Conservation (phyloP, 2,888 invertebrate genomes). For the Stramonita haemastoma region DNA sequence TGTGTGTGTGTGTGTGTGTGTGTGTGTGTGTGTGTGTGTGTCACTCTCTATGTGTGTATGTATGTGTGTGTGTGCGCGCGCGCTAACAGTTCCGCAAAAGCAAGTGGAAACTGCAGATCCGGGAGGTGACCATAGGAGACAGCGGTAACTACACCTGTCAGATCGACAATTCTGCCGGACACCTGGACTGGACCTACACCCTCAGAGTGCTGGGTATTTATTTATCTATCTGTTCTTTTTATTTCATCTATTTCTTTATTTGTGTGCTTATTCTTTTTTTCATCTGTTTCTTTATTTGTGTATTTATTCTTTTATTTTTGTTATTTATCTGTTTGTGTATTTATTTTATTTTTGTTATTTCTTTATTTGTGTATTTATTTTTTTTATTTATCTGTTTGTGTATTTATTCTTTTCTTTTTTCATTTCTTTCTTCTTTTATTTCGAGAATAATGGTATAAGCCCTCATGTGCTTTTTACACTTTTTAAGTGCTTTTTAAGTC, state of each 20-base stretch:
- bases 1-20: no score
- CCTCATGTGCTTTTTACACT: no score
- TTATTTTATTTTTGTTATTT: neutral
- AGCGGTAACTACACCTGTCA: constrained; percentile 50
- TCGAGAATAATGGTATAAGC: no score
- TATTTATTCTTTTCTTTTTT: neutral
- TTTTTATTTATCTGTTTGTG: neutral
- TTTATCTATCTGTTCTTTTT: neutral
- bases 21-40: neutral
- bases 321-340: neutral
- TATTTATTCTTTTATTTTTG: neutral
- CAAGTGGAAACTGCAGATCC: constrained; percentile 46
- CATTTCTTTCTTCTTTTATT: no score
- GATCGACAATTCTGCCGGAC: constrained; percentile 46
- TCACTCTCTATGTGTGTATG: neutral
- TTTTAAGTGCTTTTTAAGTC: no score
- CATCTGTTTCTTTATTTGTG: neutral
- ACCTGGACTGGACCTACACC: constrained; percentile 48
- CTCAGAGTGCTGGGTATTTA: constrained; percentile 45
- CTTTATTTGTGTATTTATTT: neutral
- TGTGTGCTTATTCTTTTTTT: neutral
- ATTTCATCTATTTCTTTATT: neutral
- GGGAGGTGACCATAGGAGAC: constrained; percentile 46
- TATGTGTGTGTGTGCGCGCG: neutral
- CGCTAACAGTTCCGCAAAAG: constrained; percentile 41